Conservation (phyloP, 2,113 vertebrate genomes). For the Semicossyphus pulcher region DNA sequence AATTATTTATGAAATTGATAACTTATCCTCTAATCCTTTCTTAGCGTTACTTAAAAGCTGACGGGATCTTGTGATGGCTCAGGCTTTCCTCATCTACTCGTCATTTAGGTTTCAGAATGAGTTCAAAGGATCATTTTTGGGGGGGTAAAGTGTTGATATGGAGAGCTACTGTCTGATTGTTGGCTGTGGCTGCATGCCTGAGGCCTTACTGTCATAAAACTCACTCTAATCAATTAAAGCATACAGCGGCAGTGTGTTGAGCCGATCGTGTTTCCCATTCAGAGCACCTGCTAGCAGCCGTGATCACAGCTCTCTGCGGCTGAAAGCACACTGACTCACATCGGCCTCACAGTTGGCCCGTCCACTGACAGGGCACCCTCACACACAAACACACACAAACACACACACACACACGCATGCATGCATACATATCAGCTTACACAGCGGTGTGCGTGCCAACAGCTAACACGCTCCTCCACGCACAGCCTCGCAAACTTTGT, state of each 20-base stretch:
- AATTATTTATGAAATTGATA: too few relatives aligned
- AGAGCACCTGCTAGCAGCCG: constrained; percentile 70
- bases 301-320: constrained; percentile 53
- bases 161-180: constrained; percentile 51
- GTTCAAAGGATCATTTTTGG: not conserved
- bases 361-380: constrained; percentile 27
- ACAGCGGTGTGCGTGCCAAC: constrained; percentile 67
- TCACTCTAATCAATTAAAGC: constrained; percentile 76
- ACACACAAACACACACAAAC: constrained; percentile 30
- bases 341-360: constrained; percentile 36
- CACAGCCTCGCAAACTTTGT: constrained; percentile 70
- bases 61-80: too few relatives aligned
- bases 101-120: constrained; percentile 7
- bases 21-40: too few relatives aligned
- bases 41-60: too few relatives aligned
- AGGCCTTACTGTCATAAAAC: constrained; percentile 67
- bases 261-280: constrained; percentile 64
- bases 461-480: constrained; percentile 67
- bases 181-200: constrained; percentile 57
- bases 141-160: not conserved
- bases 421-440: constrained; percentile 71
- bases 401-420: constrained; percentile 39
- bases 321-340: constrained; percentile 67
- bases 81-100: not conserved
- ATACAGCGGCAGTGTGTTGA: constrained; percentile 56